Evolutionary conservation across 2,888 invertebrate genomes (phyloP), one percentile per base, ranked within the genome.

Genomic region (Melanostoma mellinum): DNA sequence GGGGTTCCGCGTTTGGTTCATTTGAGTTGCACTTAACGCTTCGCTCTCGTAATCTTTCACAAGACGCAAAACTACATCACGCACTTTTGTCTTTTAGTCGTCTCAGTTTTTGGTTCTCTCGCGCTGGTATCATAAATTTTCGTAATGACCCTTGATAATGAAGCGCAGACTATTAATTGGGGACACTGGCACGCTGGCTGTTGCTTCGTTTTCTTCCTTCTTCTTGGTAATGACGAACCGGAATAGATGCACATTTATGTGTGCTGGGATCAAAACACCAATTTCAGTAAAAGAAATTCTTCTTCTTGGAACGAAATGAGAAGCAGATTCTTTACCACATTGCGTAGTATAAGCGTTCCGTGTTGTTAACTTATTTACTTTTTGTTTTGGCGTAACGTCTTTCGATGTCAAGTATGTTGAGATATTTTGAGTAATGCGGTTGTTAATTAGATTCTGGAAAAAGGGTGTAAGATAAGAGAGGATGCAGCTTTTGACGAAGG

Each of bases 71-170:
- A 63, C 58, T 60, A 44, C 50, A 52, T 38, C 82, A 78, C 78
- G 69, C 82, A 78, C 68, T 74, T 82, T 78, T 60, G 78, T 58
- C 46, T 76, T 72, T 75, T 10, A 10, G 38, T 61, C n/a, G 58
- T 36, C 44, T 52, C 63, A 61, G 52, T 38, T 61, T 9, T 32
- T 32, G 50, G 32, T 63, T 35, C 38, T 55, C 48, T 74, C 40
- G 69, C 38, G 30, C 63, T 60, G 63, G 65, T 75, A 74, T 84
- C 84, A 69, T 84, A 74, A 69, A 79, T 84, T 69, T 67, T 71
- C 74, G 79, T 79, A 84, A 84, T 84, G 74, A 79, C 84, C 69
- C 84, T 84, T 74, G 74, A 84, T 84, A 84, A 84, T 84, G 79
- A 75, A 79, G 84, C 74, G 71, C 74, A 75, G 84, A 84, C 84